phyloP scores from a whole-genome alignment of 2,113 vertebrate species.

The Halichoerus grypus region DNA sequence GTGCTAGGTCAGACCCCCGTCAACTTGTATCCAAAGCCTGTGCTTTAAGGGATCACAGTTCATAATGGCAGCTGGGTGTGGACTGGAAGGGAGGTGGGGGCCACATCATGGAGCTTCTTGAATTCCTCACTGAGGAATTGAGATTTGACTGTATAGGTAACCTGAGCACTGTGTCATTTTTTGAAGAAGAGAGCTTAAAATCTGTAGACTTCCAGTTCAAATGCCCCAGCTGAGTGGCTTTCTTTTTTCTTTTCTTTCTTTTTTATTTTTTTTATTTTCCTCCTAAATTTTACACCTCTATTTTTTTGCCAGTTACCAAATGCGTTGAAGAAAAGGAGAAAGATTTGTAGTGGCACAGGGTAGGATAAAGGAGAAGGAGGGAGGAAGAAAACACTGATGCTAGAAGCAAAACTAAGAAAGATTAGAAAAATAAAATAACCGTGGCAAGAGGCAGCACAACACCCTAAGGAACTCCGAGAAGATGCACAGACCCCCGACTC shows the following conservation, averaged over 20 bases:
- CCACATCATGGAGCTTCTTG: neutral
- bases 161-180: neutral
- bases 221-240: neutral
- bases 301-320: neutral
- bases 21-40: neutral
- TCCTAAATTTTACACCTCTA: neutral
- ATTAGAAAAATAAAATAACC: slow-evolving; percentile 18
- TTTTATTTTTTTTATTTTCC: neutral
- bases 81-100: too few species aligned
- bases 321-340: neutral
- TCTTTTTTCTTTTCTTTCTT: neutral
- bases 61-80: neutral
- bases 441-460: neutral
- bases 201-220: neutral
- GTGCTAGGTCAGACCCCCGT: neutral
- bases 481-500: neutral
- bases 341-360: neutral
- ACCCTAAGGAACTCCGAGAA: neutral
- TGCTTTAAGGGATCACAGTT: neutral
- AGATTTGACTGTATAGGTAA: neutral
- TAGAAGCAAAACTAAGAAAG: slow-evolving; percentile 29
- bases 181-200: neutral
- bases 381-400: neutral
- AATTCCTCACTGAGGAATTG: neutral
- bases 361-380: neutral